Percentiles rank a stretch among this genome's conserved stretches.
Conservation (phyloP, 2,797 vertebrate genomes). For the Sebastes glaucus region DNA sequence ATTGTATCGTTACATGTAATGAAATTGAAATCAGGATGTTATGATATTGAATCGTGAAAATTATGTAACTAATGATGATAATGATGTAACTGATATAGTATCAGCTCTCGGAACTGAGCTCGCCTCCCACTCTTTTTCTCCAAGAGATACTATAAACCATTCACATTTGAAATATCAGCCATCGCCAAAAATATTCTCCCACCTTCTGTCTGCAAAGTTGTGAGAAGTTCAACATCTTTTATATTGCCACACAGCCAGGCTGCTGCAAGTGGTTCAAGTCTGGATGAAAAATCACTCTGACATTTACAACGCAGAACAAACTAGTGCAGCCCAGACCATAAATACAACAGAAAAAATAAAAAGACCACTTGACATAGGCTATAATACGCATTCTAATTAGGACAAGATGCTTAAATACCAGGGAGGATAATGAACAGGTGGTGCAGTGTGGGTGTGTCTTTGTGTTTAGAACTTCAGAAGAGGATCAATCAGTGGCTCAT, state of each 20-base stretch:
- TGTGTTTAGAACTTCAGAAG: background rate
- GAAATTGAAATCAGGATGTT: background rate
- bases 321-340: background rate
- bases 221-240: constrained; percentile 11
- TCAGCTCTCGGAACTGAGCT: background rate
- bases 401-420: constrained; percentile 3
- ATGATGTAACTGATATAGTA: too few relatives aligned
- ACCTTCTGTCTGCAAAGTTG: background rate
- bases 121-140: background rate
- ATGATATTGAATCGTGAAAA: background rate
- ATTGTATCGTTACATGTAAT: background rate
- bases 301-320: constrained; percentile 27
- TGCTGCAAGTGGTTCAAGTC: background rate
- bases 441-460: background rate
- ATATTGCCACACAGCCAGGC: background rate
- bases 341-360: background rate
- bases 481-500: background rate
- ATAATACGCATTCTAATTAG: constrained; percentile 25
- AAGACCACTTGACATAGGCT: background rate
- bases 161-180: background rate
- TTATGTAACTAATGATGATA: background rate
- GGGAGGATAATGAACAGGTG: constrained; percentile 1
- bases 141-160: background rate
- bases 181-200: background rate
- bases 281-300: constrained; percentile 23